Evolutionary conservation across 2,888 invertebrate species (phyloP).

Genomic region (Eulithis testata): DNA sequence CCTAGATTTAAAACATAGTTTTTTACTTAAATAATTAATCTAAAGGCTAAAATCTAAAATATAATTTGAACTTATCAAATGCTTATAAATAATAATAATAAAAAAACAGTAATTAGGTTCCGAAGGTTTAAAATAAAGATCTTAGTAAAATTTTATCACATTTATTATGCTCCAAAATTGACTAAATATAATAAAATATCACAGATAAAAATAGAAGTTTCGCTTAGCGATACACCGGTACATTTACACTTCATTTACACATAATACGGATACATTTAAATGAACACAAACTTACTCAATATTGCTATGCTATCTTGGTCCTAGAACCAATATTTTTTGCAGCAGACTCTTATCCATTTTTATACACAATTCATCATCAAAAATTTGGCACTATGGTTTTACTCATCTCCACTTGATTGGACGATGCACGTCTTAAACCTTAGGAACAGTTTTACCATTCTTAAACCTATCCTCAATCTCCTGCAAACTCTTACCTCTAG

Average conservation of each 20-base stretch:
- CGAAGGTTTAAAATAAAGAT: too few species aligned
- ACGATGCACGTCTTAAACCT: conserved; percentile 46
- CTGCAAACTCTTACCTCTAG: conserved; percentile 87
- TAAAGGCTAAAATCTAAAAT: too few species aligned
- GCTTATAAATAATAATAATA: too few species aligned
- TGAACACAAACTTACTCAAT: conserved; percentile 15
- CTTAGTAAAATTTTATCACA: conserved; percentile 36
- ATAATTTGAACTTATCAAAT: too few species aligned
- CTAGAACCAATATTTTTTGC: not conserved
- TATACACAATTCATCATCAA: too few species aligned
- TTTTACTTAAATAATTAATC: too few species aligned
- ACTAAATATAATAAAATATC: conserved; percentile 65
- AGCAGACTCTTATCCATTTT: too few species aligned
- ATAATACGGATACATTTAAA: conserved; percentile 18
- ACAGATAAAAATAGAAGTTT: conserved; percentile 65
- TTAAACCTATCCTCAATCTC: conserved; percentile 87
- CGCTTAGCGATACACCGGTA: conserved; percentile 51
- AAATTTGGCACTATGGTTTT: not conserved
- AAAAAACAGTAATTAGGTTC: too few species aligned
- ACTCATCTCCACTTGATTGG: conserved; percentile 1
- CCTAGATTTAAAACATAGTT: too few species aligned
- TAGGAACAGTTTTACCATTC: conserved; percentile 52
- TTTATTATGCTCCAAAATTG: conserved; percentile 37
- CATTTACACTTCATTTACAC: conserved; percentile 26
- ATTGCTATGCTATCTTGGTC: not conserved